Evolutionary conservation across 2,888 invertebrate species (phyloP).

Genomic region (Polia nebulosa): DNA sequence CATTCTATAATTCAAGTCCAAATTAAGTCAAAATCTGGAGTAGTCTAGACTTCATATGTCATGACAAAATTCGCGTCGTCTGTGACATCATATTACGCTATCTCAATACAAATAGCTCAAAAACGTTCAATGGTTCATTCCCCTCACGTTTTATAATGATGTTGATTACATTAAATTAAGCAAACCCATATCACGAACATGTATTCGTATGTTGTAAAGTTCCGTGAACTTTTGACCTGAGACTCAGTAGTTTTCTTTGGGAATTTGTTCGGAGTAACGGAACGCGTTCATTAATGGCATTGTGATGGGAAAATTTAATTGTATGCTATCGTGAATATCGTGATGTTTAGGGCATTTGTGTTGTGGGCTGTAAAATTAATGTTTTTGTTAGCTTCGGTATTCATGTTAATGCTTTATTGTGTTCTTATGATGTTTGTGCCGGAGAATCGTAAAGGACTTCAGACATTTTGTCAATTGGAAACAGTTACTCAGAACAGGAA

Average conservation of each 20-base stretch:
- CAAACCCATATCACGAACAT: constrained; percentile 53
- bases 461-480: not conserved
- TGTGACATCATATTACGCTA: constrained; percentile 60
- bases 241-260: constrained; percentile 56
- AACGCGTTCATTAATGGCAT: constrained; percentile 60
- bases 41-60: constrained; percentile 45
- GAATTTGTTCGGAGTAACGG: constrained; percentile 58
- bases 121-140: constrained; percentile 47
- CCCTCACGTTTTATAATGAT: constrained; percentile 52
- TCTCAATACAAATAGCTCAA: constrained; percentile 40
- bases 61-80: constrained; percentile 35
- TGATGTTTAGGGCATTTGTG: constrained; percentile 47
- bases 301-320: constrained; percentile 62
- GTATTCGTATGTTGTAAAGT: constrained; percentile 53
- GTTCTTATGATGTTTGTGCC: constrained; percentile 3
- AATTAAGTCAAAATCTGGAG: constrained; percentile 28
- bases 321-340: constrained; percentile 49
- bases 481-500: not conserved
- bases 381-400: constrained; percentile 19
- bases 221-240: constrained; percentile 61
- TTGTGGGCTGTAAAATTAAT: constrained; percentile 33
- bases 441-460: not conserved
- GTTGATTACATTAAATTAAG: constrained; percentile 64
- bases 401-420: constrained; percentile 1
- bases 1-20: constrained; percentile 19